Conservation (phyloP, 2,888 invertebrate genomes). For the Autographa pulchrina region DNA sequence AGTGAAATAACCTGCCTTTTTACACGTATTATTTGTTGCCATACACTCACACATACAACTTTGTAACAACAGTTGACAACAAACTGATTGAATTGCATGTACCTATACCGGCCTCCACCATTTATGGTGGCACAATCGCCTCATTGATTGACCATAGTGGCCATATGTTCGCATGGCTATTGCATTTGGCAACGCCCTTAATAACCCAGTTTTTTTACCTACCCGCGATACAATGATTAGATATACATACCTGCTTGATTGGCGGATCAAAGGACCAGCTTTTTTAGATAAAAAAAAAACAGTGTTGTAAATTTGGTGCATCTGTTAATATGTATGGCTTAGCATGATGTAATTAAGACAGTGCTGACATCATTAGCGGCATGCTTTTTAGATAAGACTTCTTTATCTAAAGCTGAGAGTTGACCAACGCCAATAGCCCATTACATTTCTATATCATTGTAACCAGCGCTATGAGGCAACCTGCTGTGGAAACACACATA, state of each 20-base stretch:
- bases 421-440: not conserved
- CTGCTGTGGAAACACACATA: not conserved
- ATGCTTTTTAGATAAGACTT: not conserved
- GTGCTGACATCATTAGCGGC: not conserved
- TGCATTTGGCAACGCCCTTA: conserved; percentile 28
- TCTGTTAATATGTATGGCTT: not conserved
- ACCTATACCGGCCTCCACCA: conserved; percentile 44
- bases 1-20: not conserved
- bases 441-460: not conserved
- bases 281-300: not conserved
- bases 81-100: conserved; percentile 28
- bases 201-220: not conserved
- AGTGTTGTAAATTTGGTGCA: not conserved
- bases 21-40: not conserved
- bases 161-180: conserved; percentile 61
- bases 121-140: conserved; percentile 64
- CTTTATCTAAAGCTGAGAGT: conserved; percentile 13
- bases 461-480: not conserved
- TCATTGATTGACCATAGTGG: conserved; percentile 65
- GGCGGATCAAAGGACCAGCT: conserved; percentile 8
- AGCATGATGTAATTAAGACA: conserved; percentile 5
- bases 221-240: conserved; percentile 9
- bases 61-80: conserved; percentile 19
- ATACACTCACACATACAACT: conserved; percentile 11
- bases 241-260: not conserved